Conservation (phyloP, 1,140 invertebrate species). For the Ooceraea biroi region DNA sequence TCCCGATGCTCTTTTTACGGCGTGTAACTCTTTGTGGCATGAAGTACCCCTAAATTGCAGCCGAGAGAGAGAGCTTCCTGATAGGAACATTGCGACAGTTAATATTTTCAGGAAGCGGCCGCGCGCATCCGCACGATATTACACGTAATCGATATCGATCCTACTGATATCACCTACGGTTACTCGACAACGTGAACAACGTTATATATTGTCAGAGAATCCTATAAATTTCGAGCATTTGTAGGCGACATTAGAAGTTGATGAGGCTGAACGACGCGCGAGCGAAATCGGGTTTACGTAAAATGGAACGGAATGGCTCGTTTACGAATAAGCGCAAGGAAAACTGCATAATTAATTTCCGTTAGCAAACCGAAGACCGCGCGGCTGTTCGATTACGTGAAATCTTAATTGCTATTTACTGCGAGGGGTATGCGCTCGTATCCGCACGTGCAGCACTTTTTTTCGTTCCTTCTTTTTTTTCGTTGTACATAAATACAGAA, state of each 20-base stretch:
- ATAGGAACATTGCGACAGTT: not conserved
- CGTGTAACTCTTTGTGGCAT: not conserved
- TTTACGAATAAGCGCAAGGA: not conserved
- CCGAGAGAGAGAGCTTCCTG: not conserved
- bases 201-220: conserved; percentile 1
- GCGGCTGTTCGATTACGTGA: not conserved
- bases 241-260: not conserved
- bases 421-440: not conserved
- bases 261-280: too few species aligned
- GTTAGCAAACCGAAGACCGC: not conserved
- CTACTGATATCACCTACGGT: not conserved
- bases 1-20: conserved; percentile 4
- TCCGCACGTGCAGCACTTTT: too few species aligned
- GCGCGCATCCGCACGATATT: not conserved
- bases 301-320: too few species aligned
- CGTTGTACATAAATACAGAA: not conserved
- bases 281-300: too few species aligned
- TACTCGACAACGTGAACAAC: not conserved
- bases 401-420: conserved; percentile 29
- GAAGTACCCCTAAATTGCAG: conserved; percentile 3
- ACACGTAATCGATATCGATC: not conserved
- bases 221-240: not conserved
- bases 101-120: not conserved
- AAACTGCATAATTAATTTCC: conserved; percentile 10
- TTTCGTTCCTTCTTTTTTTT: not conserved